A percentile compares a stretch with the other conserved stretches of the same genome.
Evolutionary conservation across 2,113 vertebrate species (phyloP).

Genomic region (Pipra filicauda): DNA sequence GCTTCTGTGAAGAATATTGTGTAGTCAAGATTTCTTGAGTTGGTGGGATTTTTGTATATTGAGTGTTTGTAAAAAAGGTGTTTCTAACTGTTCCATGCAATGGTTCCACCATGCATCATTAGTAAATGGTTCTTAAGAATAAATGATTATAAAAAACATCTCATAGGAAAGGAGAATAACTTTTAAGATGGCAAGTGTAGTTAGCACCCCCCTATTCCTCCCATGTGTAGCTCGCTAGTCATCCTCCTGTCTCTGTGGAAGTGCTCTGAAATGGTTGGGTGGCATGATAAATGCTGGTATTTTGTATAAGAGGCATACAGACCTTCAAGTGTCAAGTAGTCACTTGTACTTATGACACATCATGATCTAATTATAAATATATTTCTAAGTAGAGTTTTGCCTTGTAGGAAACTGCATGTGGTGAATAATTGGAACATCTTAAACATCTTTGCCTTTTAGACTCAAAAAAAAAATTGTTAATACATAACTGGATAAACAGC

Average conservation of each 20-base stretch:
- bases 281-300: neutral
- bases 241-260: neutral
- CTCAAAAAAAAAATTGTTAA: neutral
- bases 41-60: neutral
- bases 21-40: neutral
- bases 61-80: neutral
- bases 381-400: neutral
- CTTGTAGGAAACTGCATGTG: neutral
- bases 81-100: neutral
- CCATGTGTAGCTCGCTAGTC: neutral
- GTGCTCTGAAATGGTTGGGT: neutral
- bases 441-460: neutral
- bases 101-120: neutral
- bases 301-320: neutral
- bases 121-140: neutral
- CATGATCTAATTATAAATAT: neutral
- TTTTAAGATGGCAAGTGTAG: neutral
- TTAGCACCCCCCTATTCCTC: neutral
- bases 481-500: neutral
- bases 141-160: neutral
- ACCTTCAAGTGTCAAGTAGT: neutral
- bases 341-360: neutral
- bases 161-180: neutral
- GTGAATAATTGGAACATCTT: neutral
- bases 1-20: neutral